Evolutionary conservation across 1,140 invertebrate species (phyloP).

Genomic region (Odontomachus brunneus): DNA sequence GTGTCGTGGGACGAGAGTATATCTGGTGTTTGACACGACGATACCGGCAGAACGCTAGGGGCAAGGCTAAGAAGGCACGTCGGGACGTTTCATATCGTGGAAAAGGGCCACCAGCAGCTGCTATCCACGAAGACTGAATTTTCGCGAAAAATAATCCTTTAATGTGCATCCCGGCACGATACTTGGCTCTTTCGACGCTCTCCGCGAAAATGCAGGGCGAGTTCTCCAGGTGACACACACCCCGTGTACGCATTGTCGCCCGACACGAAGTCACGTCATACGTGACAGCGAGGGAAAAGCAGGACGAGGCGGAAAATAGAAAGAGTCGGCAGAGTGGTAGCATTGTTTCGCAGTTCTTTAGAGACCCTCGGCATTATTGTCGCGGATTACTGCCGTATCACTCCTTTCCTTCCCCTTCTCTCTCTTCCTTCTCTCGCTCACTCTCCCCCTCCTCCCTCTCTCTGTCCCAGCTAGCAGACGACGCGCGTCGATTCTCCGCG

Average conservation of each 20-base stretch:
- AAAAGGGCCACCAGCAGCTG: no score
- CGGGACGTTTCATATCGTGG: no score
- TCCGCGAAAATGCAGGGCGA: background rate
- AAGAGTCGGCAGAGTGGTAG: constrained; percentile 48
- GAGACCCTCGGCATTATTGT: constrained; percentile 71
- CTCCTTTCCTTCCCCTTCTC: background rate
- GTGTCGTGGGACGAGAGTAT: constrained; percentile 3
- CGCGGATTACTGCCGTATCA: constrained; percentile 72
- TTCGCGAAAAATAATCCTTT: background rate
- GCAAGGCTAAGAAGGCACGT: no score
- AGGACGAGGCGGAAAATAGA: background rate
- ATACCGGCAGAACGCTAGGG: background rate
- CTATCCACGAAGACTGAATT: no score
- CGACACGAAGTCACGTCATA: constrained; percentile 19
- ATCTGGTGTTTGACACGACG: background rate
- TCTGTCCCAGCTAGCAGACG: background rate
- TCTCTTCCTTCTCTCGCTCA: background rate
- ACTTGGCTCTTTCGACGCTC: background rate
- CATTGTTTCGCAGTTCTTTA: constrained; percentile 76
- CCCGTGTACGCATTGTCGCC: background rate
- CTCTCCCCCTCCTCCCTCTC: constrained; percentile 16
- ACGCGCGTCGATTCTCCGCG: constrained; percentile 20
- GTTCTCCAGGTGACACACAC: background rate
- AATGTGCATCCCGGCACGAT: background rate
- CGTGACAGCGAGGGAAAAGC: constrained; percentile 24